phyloP scores from a whole-genome alignment of 2,797 vertebrate species.

The Clarias laeviceps region DNA sequence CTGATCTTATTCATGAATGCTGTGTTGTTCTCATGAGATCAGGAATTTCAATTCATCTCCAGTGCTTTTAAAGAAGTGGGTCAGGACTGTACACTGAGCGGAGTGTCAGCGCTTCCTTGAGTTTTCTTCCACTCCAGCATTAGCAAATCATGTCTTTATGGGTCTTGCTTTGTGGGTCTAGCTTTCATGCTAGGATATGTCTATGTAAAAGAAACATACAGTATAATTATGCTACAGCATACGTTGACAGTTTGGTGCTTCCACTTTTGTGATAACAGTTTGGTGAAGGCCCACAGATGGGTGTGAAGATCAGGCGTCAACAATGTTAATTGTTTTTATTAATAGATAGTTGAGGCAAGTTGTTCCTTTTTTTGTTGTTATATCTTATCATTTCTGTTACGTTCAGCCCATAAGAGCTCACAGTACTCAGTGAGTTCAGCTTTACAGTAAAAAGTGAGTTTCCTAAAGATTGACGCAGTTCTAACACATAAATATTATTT shows the following conservation, averaged over 20 bases:
- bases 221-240: background rate
- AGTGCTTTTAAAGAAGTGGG: background rate
- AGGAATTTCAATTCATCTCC: background rate
- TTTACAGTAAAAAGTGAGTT: background rate
- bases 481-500: background rate
- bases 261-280: background rate
- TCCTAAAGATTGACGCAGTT: background rate
- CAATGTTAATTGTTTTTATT: background rate
- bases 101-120: background rate
- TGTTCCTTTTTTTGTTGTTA: background rate
- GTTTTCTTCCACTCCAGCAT: background rate
- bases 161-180: background rate
- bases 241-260: background rate
- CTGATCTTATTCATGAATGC: background rate
- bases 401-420: background rate
- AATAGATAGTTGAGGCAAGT: background rate
- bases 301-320: background rate
- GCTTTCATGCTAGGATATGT: too few relatives aligned
- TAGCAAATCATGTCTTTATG: background rate
- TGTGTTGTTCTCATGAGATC: background rate
- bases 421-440: background rate
- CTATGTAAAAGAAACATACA: background rate
- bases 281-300: background rate
- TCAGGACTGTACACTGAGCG: too few relatives aligned
- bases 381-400: background rate